Evolutionary conservation across 2,797 vertebrate species (phyloP).

Genomic region (Spinus olivaceus): DNA sequence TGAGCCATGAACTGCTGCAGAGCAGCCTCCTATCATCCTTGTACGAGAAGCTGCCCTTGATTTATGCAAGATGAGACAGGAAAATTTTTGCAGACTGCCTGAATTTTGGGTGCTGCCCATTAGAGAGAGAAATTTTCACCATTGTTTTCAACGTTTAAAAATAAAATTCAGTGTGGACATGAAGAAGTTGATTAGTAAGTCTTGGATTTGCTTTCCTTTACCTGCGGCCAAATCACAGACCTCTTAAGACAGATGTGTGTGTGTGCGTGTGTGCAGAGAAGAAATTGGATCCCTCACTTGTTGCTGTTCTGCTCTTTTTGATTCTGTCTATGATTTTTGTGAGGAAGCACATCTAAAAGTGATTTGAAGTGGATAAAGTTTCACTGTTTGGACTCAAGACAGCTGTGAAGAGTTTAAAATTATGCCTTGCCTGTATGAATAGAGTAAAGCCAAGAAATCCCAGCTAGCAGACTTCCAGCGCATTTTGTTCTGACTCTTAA

Average conservation of each 20-base stretch:
- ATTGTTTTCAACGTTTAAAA: background rate
- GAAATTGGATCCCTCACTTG: background rate
- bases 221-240: background rate
- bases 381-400: background rate
- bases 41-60: fast-evolving
- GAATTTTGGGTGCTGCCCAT: background rate
- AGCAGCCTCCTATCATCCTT: background rate
- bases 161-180: background rate
- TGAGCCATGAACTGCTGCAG: background rate
- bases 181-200: background rate
- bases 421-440: background rate
- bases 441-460: background rate
- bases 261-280: background rate
- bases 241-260: background rate
- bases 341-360: background rate
- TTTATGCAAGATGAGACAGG: background rate
- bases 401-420: background rate
- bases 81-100: background rate
- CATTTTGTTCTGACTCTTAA: background rate
- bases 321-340: background rate
- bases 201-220: background rate
- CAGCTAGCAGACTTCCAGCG: background rate
- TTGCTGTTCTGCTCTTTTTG: background rate
- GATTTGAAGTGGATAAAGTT: background rate
- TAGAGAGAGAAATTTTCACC: background rate